Percentiles rank a stretch among this genome's conserved stretches.
Conservation (phyloP, 2,113 vertebrate genomes). For the Spea multiplicata region DNA sequence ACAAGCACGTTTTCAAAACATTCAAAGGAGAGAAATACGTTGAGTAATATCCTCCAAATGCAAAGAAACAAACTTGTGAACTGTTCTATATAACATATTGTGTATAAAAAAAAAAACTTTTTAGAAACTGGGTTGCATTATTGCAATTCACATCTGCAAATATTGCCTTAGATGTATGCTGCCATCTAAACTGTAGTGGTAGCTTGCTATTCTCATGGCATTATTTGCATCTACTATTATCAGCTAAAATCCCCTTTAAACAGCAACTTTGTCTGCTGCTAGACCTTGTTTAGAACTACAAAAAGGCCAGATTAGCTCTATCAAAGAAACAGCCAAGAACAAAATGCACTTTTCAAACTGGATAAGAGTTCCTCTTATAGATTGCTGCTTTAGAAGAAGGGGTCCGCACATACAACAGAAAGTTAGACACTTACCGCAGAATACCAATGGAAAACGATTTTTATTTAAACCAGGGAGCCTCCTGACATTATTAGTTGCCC, state of each 20-base stretch:
- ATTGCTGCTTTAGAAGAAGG: conserved; percentile 61
- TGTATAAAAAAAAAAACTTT: no score
- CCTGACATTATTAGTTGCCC: conserved; percentile 9
- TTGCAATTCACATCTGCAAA: no score
- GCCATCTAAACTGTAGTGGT: conserved; percentile 72
- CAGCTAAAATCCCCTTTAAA: conserved; percentile 79
- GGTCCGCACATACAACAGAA: conserved; percentile 48
- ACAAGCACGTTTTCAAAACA: no score
- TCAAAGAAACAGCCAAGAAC: conserved; percentile 79
- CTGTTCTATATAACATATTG: no score
- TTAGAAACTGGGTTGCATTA: no score
- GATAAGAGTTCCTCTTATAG: conserved; percentile 76
- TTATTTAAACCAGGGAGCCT: background rate
- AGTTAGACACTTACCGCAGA: conserved; percentile 31
- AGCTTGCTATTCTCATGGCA: conserved; percentile 77
- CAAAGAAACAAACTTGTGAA: no score
- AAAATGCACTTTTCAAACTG: conserved; percentile 82
- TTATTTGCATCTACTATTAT: conserved; percentile 82
- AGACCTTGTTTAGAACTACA: conserved; percentile 76
- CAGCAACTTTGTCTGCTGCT: conserved; percentile 77
- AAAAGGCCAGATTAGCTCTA: conserved; percentile 79
- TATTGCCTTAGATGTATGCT: conserved; percentile 52
- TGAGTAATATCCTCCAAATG: no score
- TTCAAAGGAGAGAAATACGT: no score
- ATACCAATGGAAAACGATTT: conserved; percentile 24